Percentiles rank a stretch among this genome's conserved stretches.
Evolutionary conservation across 2,797 vertebrate species (phyloP).

Genomic region (Galago senegalensis): DNA sequence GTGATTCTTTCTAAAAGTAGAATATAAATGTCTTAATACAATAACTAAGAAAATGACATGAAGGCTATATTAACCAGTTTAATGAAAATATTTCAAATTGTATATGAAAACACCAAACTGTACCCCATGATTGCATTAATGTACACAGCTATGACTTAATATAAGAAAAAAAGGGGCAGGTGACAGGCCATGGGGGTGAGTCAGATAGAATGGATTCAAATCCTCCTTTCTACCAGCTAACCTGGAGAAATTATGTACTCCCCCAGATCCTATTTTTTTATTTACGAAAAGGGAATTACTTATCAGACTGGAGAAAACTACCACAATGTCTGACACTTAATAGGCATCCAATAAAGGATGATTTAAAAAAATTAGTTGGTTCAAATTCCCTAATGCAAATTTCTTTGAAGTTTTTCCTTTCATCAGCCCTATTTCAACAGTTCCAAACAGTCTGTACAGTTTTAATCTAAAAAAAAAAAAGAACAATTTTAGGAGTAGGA

Average conservation of each 20-base stretch:
- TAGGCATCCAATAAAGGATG: not conserved
- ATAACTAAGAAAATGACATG: too few species aligned
- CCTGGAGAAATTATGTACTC: not conserved
- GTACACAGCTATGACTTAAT: too few species aligned
- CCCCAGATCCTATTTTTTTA: not conserved
- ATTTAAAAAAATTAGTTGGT: not conserved
- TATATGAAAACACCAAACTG: too few species aligned
- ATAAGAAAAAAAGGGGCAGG: not conserved
- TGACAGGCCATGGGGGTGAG: not conserved
- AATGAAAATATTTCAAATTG: too few species aligned
- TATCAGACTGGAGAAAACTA: not conserved
- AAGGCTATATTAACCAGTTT: too few species aligned
- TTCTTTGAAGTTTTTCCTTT: not conserved
- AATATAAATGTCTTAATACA: too few species aligned
- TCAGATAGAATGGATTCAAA: not conserved
- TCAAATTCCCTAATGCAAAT: not conserved
- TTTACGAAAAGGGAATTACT: not conserved
- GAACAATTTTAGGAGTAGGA: not conserved
- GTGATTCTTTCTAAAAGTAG: too few species aligned
- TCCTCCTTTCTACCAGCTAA: not conserved
- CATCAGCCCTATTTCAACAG: not conserved
- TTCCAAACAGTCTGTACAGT: not conserved
- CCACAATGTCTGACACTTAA: not conserved
- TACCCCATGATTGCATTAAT: too few species aligned
- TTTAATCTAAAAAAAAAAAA: conserved; percentile 33